Percentiles rank a stretch among this genome's conserved stretches.
phyloP scores from a whole-genome alignment of 64 coral and sea anemone species.

The Pocillopora verrucosa region DNA sequence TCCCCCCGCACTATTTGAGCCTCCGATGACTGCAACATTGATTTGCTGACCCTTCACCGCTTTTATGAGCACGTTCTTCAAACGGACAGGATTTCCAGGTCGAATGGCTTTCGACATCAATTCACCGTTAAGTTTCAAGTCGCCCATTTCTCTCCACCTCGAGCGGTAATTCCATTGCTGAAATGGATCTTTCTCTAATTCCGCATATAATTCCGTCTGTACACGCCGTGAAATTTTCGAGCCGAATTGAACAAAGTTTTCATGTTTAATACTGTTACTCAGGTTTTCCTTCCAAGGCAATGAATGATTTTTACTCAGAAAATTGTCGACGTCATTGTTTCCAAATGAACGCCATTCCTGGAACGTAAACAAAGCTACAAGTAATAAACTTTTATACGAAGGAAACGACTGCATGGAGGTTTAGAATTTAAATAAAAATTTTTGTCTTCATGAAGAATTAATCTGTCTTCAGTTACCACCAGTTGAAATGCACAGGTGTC shows the following conservation, averaged over 20 bases:
- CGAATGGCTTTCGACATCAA: constrained; percentile 43
- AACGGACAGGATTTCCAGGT: background rate
- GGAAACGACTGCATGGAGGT: too few relatives aligned
- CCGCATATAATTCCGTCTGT: background rate
- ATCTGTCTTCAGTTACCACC: too few relatives aligned
- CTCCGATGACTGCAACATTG: constrained; percentile 50
- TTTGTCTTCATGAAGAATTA: too few relatives aligned
- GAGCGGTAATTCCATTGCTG: background rate
- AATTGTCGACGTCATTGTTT: too few relatives aligned
- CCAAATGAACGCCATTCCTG: too few relatives aligned
- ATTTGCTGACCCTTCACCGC: constrained; percentile 53
- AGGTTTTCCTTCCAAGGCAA: too few relatives aligned
- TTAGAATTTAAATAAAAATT: too few relatives aligned
- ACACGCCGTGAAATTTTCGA: background rate
- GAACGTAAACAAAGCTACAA: too few relatives aligned
- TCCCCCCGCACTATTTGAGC: constrained; percentile 75
- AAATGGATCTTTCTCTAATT: background rate
- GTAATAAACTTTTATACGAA: too few relatives aligned
- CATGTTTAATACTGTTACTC: too few relatives aligned
- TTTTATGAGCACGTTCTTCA: constrained; percentile 44
- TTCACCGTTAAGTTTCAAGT: background rate
- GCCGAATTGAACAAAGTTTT: background rate
- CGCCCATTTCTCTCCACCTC: background rate
- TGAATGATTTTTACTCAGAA: too few relatives aligned
- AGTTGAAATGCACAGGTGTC: too few relatives aligned